A percentile compares a stretch with the other conserved stretches of the same genome.
These are phyloP conservation scores for Megaleporinus macrocephalus DNA, from an alignment of 2,113 vertebrate species.

Conservation along the genomic window DNA sequence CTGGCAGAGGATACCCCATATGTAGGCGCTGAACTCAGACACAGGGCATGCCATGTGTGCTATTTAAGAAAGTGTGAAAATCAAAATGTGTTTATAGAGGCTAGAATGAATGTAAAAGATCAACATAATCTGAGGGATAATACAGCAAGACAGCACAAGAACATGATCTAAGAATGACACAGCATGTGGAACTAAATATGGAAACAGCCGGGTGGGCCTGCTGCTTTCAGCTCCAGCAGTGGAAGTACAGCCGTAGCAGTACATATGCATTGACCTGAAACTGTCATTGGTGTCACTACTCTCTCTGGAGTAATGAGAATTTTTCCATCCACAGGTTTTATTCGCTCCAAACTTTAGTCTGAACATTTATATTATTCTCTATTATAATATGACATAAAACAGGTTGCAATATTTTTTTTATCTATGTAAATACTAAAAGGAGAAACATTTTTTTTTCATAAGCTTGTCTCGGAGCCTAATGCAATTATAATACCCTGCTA, in stretches of 20 bases:
- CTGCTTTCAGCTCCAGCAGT: neutral
- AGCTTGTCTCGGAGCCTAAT: conserved; percentile 28
- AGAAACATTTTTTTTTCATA: neutral
- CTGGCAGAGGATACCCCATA: neutral
- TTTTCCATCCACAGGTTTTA: neutral
- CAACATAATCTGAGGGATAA: conserved; percentile 10
- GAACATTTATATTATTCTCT: neutral
- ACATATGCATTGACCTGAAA: conserved; percentile 15
- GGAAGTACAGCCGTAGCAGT: neutral
- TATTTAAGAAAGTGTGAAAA: conserved; percentile 20
- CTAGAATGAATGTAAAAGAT: conserved; percentile 1
- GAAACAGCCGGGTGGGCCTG: neutral
- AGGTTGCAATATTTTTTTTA: neutral
- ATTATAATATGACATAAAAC: neutral
- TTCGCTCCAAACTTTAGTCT: neutral
- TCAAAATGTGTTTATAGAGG: conserved; percentile 7
- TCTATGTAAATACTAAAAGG: neutral
- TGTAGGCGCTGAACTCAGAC: neutral
- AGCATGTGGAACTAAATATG: neutral
- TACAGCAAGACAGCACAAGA: neutral
- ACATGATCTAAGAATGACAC: conserved; percentile 16
- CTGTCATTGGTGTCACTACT: neutral
- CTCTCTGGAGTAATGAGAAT: neutral
- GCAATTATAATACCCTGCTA: conserved; percentile 33
- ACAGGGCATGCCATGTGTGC: conserved; percentile 6